Evolutionary conservation across 2,113 vertebrate genomes (phyloP).

Genomic region (Pterophyllum scalare): DNA sequence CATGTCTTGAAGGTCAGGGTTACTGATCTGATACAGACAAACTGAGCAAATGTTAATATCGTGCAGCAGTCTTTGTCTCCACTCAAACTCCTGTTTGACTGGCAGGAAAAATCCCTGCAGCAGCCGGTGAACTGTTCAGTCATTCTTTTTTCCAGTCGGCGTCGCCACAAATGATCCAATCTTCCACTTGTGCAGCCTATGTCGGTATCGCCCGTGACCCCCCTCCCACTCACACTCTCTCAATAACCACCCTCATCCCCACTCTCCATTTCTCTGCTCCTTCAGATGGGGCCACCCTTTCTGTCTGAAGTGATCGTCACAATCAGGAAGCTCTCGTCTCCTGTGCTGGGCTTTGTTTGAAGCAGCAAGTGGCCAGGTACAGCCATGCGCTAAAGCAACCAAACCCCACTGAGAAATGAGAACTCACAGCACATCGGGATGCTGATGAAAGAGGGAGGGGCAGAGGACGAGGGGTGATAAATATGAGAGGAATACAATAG

Average conservation of each 20-base stretch:
- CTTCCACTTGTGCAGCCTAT: not conserved
- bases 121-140: not conserved
- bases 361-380: not conserved
- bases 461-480: not conserved
- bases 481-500: constrained; percentile 19
- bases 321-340: constrained; percentile 5
- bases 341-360: not conserved
- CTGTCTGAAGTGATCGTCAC: constrained; percentile 21
- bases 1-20: too few relatives aligned
- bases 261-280: constrained; percentile 8
- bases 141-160: not conserved
- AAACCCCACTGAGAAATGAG: not conserved
- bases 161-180: not conserved
- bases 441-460: not conserved
- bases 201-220: not conserved
- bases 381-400: not conserved
- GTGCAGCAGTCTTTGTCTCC: too few relatives aligned
- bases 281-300: constrained; percentile 16
- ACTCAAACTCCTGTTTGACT: too few relatives aligned
- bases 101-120: too few relatives aligned
- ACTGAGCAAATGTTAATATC: too few relatives aligned
- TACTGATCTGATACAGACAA: too few relatives aligned
- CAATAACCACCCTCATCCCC: not conserved
- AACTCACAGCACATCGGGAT: not conserved
- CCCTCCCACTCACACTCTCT: not conserved